These are phyloP conservation scores for Phalanger gymnotis DNA, from an alignment of 2,797 vertebrate species.

Conservation along the genomic window DNA sequence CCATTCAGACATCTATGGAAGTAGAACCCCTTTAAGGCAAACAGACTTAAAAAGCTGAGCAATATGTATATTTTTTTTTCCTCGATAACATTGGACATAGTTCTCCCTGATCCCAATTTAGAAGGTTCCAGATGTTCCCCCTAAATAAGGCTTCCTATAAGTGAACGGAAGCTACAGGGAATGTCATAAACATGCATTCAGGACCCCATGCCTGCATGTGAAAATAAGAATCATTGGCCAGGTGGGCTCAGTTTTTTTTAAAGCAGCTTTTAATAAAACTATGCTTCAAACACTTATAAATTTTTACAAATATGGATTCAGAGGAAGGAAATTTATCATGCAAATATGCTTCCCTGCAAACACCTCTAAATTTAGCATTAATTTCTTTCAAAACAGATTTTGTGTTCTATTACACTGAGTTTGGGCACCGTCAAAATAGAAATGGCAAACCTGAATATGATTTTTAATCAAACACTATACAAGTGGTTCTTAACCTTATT, in stretches of 20 bases:
- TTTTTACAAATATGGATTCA: constrained; percentile 5
- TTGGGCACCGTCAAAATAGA: neutral
- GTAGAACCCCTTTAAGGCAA: constrained; percentile 51
- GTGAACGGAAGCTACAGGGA: neutral
- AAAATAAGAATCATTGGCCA: constrained; percentile 52
- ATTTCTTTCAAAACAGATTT: neutral
- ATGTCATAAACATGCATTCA: constrained; percentile 45
- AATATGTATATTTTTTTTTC: constrained; percentile 28
- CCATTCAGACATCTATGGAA: constrained; percentile 15
- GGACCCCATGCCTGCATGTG: constrained; percentile 7
- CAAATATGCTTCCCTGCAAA: neutral
- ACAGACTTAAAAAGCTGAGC: constrained; percentile 44
- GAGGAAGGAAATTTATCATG: neutral
- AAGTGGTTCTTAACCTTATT: neutral
- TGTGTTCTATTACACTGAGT: neutral
- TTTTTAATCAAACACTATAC: neutral
- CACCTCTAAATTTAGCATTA: neutral
- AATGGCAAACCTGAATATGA: neutral
- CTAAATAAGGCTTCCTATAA: constrained; percentile 32
- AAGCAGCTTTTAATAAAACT: constrained; percentile 37
- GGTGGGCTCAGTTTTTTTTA: neutral
- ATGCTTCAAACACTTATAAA: neutral
- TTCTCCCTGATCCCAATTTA: constrained; percentile 42
- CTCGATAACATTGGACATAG: neutral
- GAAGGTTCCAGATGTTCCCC: constrained; percentile 36